Evolutionary conservation across 2,113 vertebrate genomes (phyloP).

Genomic region (Silurus glanis): DNA sequence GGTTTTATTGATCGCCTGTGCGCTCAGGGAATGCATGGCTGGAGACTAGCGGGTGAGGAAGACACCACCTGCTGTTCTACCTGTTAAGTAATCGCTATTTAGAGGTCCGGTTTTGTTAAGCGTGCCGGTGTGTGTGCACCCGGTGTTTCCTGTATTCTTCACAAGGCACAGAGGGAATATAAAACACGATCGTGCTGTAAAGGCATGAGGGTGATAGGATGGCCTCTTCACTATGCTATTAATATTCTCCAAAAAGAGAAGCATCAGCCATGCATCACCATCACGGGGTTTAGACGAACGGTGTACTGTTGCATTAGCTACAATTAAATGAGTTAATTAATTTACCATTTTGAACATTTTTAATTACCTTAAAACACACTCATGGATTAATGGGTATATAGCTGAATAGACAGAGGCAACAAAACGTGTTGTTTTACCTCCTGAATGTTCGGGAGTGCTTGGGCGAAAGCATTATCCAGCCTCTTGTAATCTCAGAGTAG

Average conservation of each 20-base stretch:
- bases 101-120: conserved; percentile 25
- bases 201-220: not conserved
- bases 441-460: not conserved
- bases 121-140: not conserved
- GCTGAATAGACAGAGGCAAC: not conserved
- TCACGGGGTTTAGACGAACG: not conserved
- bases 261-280: not conserved
- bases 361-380: not conserved
- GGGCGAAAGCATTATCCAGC: not conserved
- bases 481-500: not conserved
- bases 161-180: not conserved
- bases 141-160: not conserved
- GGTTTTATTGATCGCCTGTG: not conserved
- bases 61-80: conserved; percentile 27
- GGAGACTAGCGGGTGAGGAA: not conserved
- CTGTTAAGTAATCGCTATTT: conserved; percentile 41
- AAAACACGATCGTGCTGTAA: conserved; percentile 13
- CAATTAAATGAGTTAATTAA: conserved; percentile 17
- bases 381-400: not conserved
- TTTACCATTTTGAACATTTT: not conserved
- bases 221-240: not conserved
- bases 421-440: not conserved
- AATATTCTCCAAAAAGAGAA: not conserved
- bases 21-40: not conserved
- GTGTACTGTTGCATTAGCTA: no score